These are phyloP conservation scores for Malacosoma neustria DNA, from an alignment of 2,888 invertebrate species.

Conservation along the genomic window DNA sequence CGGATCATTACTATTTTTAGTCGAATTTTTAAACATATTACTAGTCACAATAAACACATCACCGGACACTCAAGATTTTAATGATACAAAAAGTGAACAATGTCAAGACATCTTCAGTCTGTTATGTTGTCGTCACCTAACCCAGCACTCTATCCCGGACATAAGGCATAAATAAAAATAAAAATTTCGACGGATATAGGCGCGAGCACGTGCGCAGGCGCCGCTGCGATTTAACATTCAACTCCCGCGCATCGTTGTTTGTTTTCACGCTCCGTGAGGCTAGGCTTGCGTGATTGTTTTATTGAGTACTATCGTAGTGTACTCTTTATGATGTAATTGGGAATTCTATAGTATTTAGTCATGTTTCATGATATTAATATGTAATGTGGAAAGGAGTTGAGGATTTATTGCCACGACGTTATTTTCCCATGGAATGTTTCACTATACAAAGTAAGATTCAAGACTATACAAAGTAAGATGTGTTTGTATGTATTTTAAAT, in stretches of 20 bases:
- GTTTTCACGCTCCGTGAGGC: slow-evolving; percentile 45
- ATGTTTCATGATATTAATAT: slow-evolving; percentile 2
- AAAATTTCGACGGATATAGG: slow-evolving; percentile 53
- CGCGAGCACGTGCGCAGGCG: slow-evolving; percentile 50
- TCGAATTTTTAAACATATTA: too few species aligned
- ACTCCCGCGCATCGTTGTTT: slow-evolving; percentile 47
- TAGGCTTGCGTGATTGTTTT: slow-evolving; percentile 54
- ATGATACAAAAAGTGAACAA: not conserved
- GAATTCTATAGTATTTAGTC: slow-evolving; percentile 4
- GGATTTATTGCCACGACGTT: not conserved
- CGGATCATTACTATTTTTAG: too few species aligned
- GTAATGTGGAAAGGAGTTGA: not conserved
- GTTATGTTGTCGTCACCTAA: not conserved
- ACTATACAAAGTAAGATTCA: too few species aligned
- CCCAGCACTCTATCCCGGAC: slow-evolving; percentile 23
- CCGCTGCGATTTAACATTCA: slow-evolving; percentile 52
- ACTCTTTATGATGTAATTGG: slow-evolving; percentile 30
- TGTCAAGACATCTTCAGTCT: not conserved
- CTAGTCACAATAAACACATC: too few species aligned
- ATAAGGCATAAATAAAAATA: slow-evolving; percentile 53
- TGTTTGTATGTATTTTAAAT: too few species aligned
- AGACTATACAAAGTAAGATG: too few species aligned
- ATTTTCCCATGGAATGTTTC: not conserved
- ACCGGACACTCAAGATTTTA: too few species aligned
- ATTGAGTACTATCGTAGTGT: slow-evolving; percentile 35